These are phyloP conservation scores for Cyclopterus lumpus DNA, from an alignment of 2,797 vertebrate species.

Conservation along the genomic window DNA sequence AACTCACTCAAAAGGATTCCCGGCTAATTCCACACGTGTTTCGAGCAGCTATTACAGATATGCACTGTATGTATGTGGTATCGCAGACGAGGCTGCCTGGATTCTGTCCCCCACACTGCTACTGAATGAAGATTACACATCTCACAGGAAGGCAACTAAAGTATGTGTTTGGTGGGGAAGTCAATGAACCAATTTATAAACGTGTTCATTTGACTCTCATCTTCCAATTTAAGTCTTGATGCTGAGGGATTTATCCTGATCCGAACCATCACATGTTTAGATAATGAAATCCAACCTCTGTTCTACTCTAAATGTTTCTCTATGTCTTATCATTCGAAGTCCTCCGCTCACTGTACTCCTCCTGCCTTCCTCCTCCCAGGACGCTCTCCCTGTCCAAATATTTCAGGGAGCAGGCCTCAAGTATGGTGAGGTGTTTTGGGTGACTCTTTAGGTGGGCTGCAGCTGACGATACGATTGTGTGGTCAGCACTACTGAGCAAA, in stretches of 20 bases:
- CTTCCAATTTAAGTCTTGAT: slow-evolving; percentile 27
- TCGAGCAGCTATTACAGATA: slow-evolving; percentile 28
- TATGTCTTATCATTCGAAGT: slow-evolving; percentile 75
- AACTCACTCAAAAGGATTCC: slow-evolving; percentile 43
- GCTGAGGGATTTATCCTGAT: slow-evolving; percentile 32
- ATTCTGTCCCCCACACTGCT: slow-evolving; percentile 19
- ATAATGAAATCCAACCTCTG: slow-evolving; percentile 60
- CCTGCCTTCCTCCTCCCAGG: slow-evolving; percentile 48
- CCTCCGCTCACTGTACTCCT: slow-evolving; percentile 55
- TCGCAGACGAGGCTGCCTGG: slow-evolving; percentile 1
- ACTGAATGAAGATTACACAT: slow-evolving; percentile 22
- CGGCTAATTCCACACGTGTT: slow-evolving; percentile 36
- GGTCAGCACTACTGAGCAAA: slow-evolving; percentile 73
- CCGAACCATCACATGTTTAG: slow-evolving; percentile 60
- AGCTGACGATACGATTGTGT: slow-evolving; percentile 78
- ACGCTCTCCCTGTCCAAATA: slow-evolving; percentile 74
- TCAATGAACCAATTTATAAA: slow-evolving; percentile 32
- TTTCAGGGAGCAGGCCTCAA: slow-evolving; percentile 81
- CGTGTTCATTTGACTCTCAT: slow-evolving; percentile 10
- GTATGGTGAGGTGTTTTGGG: slow-evolving; percentile 76
- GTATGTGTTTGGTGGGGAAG: slow-evolving; percentile 21
- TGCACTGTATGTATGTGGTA: slow-evolving; percentile 31
- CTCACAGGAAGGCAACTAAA: slow-evolving; percentile 28
- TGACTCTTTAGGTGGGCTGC: slow-evolving; percentile 79
- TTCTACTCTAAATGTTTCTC: slow-evolving; percentile 73